Evolutionary conservation across 2,888 invertebrate genomes (phyloP).

Genomic region (Hypomecis atomaria): DNA sequence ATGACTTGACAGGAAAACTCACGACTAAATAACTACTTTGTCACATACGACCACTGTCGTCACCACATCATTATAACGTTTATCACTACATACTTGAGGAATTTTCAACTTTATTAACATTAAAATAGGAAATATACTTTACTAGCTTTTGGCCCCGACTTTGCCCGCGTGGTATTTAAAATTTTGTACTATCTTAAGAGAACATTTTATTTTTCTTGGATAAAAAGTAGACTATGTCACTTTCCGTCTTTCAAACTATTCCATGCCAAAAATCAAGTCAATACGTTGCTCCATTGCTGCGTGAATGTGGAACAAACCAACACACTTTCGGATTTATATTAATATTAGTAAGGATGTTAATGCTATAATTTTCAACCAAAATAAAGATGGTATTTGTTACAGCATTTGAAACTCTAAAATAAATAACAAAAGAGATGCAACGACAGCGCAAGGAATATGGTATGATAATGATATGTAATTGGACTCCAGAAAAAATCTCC

Average conservation of each 20-base stretch:
- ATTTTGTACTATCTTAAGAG: neutral
- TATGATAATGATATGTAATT: conserved; percentile 40
- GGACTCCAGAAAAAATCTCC: conserved; percentile 44
- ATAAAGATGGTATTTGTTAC: neutral
- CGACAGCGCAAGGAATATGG: neutral
- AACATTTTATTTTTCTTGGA: too few species aligned
- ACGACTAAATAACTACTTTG: conserved; percentile 28
- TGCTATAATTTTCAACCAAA: conserved; percentile 2
- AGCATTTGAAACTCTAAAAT: conserved; percentile 17
- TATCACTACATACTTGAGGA: neutral
- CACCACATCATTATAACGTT: conserved; percentile 29
- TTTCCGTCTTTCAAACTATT: too few species aligned
- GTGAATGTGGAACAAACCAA: too few species aligned
- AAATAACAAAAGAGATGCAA: conserved; percentile 2
- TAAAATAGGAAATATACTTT: conserved; percentile 1
- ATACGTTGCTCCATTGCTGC: too few species aligned
- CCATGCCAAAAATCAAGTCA: too few species aligned
- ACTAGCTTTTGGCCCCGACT: neutral
- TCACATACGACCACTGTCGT: conserved; percentile 7
- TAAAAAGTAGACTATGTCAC: too few species aligned
- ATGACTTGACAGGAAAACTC: conserved; percentile 36
- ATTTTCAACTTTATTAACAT: conserved; percentile 23
- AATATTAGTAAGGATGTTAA: too few species aligned
- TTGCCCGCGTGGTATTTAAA: too few species aligned
- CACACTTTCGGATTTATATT: too few species aligned